Percentiles rank a stretch among this genome's conserved stretches.
These are phyloP conservation scores for Petromus typicus DNA, from an alignment of 2,113 vertebrate genomes.

Conservation along the genomic window DNA sequence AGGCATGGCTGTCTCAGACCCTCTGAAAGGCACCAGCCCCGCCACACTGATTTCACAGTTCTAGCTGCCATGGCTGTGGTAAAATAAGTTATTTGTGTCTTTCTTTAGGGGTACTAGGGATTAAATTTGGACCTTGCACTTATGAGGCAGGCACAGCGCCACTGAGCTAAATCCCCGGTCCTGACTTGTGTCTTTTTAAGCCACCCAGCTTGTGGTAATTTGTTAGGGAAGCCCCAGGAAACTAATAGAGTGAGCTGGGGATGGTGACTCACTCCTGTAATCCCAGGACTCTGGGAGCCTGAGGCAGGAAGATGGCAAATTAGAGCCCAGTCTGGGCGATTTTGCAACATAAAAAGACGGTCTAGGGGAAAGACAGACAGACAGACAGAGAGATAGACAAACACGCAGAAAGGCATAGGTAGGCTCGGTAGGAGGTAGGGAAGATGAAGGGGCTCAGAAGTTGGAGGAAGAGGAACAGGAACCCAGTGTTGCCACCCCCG, in stretches of 20 bases:
- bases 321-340: neutral
- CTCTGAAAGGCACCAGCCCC: neutral
- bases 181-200: neutral
- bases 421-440: neutral
- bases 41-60: neutral
- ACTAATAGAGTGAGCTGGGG: neutral
- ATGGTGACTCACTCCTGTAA: neutral
- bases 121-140: too few species aligned
- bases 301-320: neutral
- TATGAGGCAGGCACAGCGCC: too few species aligned
- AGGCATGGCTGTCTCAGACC: neutral
- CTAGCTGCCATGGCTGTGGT: neutral
- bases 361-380: neutral
- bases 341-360: neutral
- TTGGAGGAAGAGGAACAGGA: neutral
- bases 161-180: too few species aligned
- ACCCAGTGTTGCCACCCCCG: neutral
- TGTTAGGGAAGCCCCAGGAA: neutral
- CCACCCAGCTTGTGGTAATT: neutral
- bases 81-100: neutral
- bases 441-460: neutral
- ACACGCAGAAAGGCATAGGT: neutral
- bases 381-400: neutral
- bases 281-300: neutral
- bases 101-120: neutral